phyloP scores from a whole-genome alignment of 2,113 vertebrate genomes.

The Sinocyclocheilus anophthalmus region DNA sequence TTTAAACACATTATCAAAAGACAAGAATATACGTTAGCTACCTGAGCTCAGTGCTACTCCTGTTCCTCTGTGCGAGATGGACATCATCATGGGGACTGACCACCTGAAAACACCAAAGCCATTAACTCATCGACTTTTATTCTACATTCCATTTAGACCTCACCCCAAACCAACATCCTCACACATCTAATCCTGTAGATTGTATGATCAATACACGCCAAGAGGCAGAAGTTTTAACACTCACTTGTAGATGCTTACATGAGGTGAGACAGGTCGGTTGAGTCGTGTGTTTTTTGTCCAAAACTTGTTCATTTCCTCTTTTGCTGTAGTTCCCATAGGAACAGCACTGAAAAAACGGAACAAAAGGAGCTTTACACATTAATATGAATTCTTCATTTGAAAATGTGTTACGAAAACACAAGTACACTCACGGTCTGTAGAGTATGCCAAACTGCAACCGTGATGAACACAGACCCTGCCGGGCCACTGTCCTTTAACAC shows the following conservation, averaged over 20 bases:
- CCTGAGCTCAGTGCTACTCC: slow-evolving; percentile 85
- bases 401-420: neutral
- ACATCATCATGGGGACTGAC: slow-evolving; percentile 92
- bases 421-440: slow-evolving; percentile 73
- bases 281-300: slow-evolving; percentile 85
- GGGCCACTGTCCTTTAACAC: slow-evolving; percentile 65
- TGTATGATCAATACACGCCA: neutral
- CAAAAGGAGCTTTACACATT: neutral
- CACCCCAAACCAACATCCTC: neutral
- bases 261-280: slow-evolving; percentile 87
- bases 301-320: slow-evolving; percentile 89
- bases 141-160: neutral
- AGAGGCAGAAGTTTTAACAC: slow-evolving; percentile 19
- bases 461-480: slow-evolving; percentile 65
- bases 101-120: slow-evolving; percentile 77
- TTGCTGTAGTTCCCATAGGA: slow-evolving; percentile 86
- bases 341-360: slow-evolving; percentile 69
- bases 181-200: neutral
- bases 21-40: slow-evolving; percentile 58
- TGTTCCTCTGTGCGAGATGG: slow-evolving; percentile 86
- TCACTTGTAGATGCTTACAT: slow-evolving; percentile 86
- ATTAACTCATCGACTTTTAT: neutral
- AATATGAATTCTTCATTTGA: neutral
- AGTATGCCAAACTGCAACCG: slow-evolving; percentile 63
- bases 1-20: neutral